Percentiles rank a stretch among this genome's conserved stretches.
These are phyloP conservation scores for Equus przewalskii DNA, from an alignment of 2,113 vertebrate genomes.

Conservation along the genomic window DNA sequence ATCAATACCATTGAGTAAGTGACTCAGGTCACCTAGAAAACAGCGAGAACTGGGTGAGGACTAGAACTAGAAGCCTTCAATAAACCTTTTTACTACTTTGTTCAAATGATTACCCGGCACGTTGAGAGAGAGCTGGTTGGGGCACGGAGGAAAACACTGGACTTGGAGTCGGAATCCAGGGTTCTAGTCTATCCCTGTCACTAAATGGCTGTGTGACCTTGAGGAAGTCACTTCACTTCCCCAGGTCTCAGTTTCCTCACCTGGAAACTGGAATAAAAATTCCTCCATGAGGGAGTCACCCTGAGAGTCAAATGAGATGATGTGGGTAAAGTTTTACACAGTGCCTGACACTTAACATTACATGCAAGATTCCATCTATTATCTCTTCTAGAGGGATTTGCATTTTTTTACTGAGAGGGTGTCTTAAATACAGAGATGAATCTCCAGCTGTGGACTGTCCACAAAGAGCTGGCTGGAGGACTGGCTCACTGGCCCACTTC, in stretches of 20 bases:
- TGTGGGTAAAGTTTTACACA: neutral
- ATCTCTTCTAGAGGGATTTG: neutral
- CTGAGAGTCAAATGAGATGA: neutral
- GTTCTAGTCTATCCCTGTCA: neutral
- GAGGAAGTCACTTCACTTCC: neutral
- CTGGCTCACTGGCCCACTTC: neutral
- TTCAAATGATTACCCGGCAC: neutral
- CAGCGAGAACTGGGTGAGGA: neutral
- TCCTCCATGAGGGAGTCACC: neutral
- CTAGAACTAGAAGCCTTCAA: neutral
- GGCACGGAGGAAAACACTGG: neutral
- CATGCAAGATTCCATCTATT: neutral
- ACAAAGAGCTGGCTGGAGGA: neutral
- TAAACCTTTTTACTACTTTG: neutral
- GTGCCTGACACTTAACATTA: neutral
- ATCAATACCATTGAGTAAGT: neutral
- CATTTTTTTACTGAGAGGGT: neutral
- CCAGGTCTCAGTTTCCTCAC: neutral
- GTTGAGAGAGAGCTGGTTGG: neutral
- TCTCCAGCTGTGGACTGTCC: neutral
- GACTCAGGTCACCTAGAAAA: neutral
- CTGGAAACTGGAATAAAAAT: conserved; percentile 9
- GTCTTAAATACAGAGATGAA: conserved; percentile 11
- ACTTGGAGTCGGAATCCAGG: neutral
- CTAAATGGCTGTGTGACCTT: neutral